Base-by-base conservation (phyloP, 2,113 vertebrate species). In the Chelonoidis abingdonii region DNA sequence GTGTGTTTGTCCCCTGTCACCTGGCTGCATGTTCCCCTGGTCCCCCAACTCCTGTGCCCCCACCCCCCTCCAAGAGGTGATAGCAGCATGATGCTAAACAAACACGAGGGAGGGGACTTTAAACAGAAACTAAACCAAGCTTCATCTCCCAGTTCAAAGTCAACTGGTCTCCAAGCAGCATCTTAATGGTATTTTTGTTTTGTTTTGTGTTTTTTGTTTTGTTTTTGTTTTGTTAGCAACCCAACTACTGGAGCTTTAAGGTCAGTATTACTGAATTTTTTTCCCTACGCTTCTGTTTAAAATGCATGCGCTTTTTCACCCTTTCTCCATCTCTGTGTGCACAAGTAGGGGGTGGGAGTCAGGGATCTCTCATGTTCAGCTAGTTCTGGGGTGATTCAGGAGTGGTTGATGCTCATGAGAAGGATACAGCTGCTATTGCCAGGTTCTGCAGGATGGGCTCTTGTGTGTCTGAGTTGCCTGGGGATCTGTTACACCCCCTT, bases 211-310 rank as follows among this genome's bases (percentile, higher is more conserved):
- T 93, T 96, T 98, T 94, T 95, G 93, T 98, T 72, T 93, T 41
- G 16, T 94, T 90, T 86, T 38, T 94, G 96, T 97, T 97, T 90
- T 87, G 97, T 98, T 98, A 99, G 99, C 99, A 99, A 96, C 99
- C 99, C 98, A 99, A 99, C 99, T 99, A 99, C 99, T 99, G 99
- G 99, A 99, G 99, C 98, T 99, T 99, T 99, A 99, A 99, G 99
- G 99, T 99, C 98, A 99, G 99, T 99, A 98, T 89, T 97, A 90
- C n/a, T n/a, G 98, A 95, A 95, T 98, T 95, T 94, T 29, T 29
- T 6, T 92, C 79, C 25, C 50, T 93, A 14, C 14, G 94, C 98
- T 96, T 95, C 97, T 87, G 86, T 96, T 95, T 79, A 93, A 91
- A 95, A 47, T 98, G 98, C 98, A 98, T 98, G 98, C 95, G 87